Evolutionary conservation across 1,140 invertebrate species (phyloP).

Genomic region (Sitobion miscanthi): DNA sequence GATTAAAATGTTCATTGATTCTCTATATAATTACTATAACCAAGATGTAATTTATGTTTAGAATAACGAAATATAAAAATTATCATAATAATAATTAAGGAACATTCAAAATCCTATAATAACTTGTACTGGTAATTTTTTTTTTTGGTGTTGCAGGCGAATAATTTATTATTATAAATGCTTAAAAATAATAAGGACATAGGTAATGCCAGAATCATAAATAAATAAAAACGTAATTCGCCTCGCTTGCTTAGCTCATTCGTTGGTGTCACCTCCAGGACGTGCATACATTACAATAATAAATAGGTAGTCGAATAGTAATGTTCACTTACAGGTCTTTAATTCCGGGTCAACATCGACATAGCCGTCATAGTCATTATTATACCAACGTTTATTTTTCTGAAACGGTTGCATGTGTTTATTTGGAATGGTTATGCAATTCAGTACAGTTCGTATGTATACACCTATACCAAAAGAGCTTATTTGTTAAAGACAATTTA

Average conservation of each 20-base stretch:
- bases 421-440: not conserved
- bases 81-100: slow-evolving; percentile 1
- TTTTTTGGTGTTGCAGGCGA: not conserved
- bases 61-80: not conserved
- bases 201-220: not conserved
- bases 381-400: not conserved
- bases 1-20: not conserved
- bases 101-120: not conserved
- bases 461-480: not conserved
- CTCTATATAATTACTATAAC: not conserved
- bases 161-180: slow-evolving; percentile 21
- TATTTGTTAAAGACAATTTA: not conserved
- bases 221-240: slow-evolving; percentile 2
- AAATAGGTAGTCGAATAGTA: slow-evolving; percentile 30
- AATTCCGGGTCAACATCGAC: slow-evolving; percentile 48
- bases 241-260: slow-evolving; percentile 1
- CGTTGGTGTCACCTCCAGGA: slow-evolving; percentile 20
- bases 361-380: not conserved
- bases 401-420: not conserved
- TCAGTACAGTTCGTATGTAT: not conserved
- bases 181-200: not conserved
- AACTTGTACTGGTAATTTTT: not conserved
- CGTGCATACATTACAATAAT: slow-evolving; percentile 47
- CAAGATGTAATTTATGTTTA: not conserved
- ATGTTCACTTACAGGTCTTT: slow-evolving; percentile 30